Conservation (phyloP, 1,140 invertebrate genomes). For the Trinorchestia longiramus region DNA sequence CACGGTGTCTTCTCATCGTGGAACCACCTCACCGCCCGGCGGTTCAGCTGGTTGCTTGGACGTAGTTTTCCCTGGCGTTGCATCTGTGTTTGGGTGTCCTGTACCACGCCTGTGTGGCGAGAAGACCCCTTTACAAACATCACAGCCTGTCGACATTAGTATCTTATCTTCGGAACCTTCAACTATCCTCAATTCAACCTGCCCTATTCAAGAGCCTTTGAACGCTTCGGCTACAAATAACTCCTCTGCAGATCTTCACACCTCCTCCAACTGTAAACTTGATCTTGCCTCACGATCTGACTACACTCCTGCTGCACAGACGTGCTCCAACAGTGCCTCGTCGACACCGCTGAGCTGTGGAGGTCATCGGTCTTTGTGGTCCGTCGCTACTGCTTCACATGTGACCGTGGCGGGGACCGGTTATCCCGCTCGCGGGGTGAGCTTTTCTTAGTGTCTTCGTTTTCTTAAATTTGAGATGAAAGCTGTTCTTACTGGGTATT, state of each 20-base stretch:
- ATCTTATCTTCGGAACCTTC: background rate
- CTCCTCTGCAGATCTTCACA: background rate
- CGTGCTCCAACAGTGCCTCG: background rate
- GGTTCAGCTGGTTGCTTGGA: background rate
- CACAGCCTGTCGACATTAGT: background rate
- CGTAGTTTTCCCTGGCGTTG: background rate
- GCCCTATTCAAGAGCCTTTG: background rate
- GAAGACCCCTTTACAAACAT: background rate
- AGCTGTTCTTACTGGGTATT: no score
- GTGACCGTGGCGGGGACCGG: conserved; percentile 49
- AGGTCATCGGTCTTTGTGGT: background rate
- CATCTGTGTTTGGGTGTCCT: background rate
- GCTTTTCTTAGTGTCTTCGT: background rate
- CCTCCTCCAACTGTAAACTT: background rate
- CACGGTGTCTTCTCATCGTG: background rate
- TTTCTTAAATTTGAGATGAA: no score
- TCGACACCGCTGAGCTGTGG: background rate
- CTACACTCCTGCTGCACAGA: no score
- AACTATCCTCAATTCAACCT: background rate
- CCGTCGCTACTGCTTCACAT: background rate
- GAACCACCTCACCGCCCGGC: background rate
- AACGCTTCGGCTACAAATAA: background rate
- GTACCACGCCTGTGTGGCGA: background rate
- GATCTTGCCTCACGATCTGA: background rate
- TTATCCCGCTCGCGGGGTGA: conserved; percentile 25